Percentiles rank a stretch among this genome's conserved stretches.
Evolutionary conservation across 2,888 invertebrate genomes (phyloP).

Genomic region (Papilio demoleus): DNA sequence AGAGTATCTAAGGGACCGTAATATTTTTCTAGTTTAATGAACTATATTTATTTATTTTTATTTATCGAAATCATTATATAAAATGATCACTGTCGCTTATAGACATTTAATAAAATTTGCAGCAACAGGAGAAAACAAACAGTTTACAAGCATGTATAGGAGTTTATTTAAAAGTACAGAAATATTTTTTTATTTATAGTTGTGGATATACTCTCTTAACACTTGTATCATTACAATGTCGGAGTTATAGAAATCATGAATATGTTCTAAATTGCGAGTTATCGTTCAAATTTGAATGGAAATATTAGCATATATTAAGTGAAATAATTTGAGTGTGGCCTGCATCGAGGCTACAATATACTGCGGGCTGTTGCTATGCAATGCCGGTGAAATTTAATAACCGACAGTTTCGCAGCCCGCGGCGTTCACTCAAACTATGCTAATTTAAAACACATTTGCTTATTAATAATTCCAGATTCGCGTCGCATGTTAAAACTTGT

Average conservation of each 20-base stretch:
- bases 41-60: no score
- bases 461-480: conserved; percentile 21
- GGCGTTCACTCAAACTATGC: conserved; percentile 19
- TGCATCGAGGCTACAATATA: conserved; percentile 11
- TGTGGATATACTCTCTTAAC: no score
- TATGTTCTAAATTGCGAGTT: background rate
- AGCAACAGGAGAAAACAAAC: no score
- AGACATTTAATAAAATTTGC: no score
- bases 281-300: background rate
- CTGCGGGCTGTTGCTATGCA: background rate
- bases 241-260: background rate
- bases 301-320: conserved; percentile 4
- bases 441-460: conserved; percentile 23
- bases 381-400: conserved; percentile 7
- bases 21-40: no score
- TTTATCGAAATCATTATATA: no score
- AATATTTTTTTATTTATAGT: no score
- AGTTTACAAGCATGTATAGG: no score
- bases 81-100: no score
- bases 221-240: no score
- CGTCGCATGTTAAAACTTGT: conserved; percentile 3
- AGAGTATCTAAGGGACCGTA: no score
- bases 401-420: conserved; percentile 19
- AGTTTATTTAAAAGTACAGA: no score
- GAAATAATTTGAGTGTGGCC: background rate